Percentiles rank a stretch among this genome's conserved stretches.
Evolutionary conservation across 2,797 vertebrate genomes (phyloP).

Genomic region (Falco peregrinus): DNA sequence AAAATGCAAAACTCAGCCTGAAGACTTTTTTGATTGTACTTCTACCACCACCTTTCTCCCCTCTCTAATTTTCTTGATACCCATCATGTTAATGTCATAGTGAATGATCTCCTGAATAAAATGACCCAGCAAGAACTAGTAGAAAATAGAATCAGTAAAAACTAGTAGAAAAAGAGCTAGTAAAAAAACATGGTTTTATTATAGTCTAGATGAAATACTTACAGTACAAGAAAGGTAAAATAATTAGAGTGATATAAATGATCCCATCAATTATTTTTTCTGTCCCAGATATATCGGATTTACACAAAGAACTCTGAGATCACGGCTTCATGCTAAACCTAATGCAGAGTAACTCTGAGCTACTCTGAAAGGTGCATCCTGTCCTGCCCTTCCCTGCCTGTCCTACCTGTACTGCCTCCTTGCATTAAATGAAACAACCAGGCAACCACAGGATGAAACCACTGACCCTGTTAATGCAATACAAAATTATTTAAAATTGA

Average conservation of each 20-base stretch:
- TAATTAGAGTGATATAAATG: neutral
- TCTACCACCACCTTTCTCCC: rapidly evolving
- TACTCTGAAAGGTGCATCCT: neutral
- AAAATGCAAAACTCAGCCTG: neutral
- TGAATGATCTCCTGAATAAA: neutral
- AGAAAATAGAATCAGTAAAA: neutral
- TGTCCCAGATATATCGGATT: neutral
- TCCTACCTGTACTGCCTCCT: neutral
- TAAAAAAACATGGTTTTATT: neutral
- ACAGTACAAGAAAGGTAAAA: neutral
- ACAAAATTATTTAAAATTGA: neutral
- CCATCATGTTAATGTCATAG: neutral
- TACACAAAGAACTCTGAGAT: neutral
- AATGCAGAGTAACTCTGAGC: neutral
- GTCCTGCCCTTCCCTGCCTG: neutral
- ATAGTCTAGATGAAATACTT: neutral
- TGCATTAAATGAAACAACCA: neutral
- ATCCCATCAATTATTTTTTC: neutral
- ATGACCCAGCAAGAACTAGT: neutral
- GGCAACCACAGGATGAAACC: neutral
- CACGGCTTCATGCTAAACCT: neutral
- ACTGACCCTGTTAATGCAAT: neutral
- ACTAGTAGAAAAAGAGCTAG: neutral
- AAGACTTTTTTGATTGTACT: neutral
- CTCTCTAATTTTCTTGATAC: neutral